Evolutionary conservation across 37 sponge, comb jelly and placozoan genomes (phyloP).

Genomic region (Lycopodina hypogea): DNA sequence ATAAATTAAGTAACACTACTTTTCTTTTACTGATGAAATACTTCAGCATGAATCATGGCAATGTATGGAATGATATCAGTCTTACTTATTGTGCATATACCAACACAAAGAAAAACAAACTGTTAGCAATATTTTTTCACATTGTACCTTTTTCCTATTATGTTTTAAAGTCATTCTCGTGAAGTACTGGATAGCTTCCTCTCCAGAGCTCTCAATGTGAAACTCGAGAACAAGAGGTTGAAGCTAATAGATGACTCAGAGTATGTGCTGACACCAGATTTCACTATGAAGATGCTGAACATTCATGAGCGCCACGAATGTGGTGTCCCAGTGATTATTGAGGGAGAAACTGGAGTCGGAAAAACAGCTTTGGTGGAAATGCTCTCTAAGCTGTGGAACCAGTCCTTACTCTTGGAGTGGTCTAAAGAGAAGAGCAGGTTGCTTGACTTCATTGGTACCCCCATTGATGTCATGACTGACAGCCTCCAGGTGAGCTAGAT

Average conservation of each 20-base stretch:
- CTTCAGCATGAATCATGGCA: background rate
- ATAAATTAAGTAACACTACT: too few relatives aligned
- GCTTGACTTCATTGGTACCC: slow-evolving; percentile 18
- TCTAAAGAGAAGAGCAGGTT: slow-evolving; percentile 13
- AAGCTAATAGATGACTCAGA: slow-evolving; percentile 60
- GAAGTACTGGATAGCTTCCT: slow-evolving; percentile 63
- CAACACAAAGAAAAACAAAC: too few relatives aligned
- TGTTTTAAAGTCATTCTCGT: too few relatives aligned
- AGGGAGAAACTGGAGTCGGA: slow-evolving; percentile 95
- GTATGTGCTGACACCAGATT: slow-evolving; percentile 90
- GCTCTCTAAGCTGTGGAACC: slow-evolving; percentile 80
- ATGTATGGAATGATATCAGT: too few relatives aligned
- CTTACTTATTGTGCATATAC: too few relatives aligned
- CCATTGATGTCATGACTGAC: background rate
- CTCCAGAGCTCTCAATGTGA: slow-evolving; percentile 68
- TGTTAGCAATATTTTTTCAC: too few relatives aligned
- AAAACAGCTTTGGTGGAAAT: slow-evolving; percentile 88
- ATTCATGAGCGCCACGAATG: slow-evolving; percentile 68
- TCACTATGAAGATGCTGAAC: slow-evolving; percentile 74
- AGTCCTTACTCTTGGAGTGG: slow-evolving; percentile 58
- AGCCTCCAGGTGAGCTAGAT: background rate
- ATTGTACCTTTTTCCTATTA: too few relatives aligned
- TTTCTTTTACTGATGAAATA: too few relatives aligned
- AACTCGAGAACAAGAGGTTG: slow-evolving; percentile 41
- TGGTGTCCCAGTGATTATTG: slow-evolving; percentile 88